Conservation (phyloP, 2,113 vertebrate species). For the Mobula birostris region DNA sequence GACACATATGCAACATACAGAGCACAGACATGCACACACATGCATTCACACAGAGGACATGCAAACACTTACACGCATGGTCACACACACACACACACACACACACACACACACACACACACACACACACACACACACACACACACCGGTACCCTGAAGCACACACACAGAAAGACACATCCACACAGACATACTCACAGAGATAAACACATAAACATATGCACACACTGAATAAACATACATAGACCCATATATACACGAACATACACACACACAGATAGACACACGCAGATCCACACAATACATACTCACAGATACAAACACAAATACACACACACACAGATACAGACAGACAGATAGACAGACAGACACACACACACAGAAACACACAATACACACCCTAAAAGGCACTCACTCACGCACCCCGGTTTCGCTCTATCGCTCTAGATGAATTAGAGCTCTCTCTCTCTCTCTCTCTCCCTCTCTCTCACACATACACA, state of each 20-base stretch:
- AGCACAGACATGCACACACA: neutral
- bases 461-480: neutral
- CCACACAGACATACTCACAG: no score
- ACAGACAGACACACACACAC: neutral
- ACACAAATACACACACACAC: neutral
- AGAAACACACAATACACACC: neutral
- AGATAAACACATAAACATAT: no score
- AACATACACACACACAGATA: no score
- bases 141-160: no score
- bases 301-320: no score
- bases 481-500: neutral
- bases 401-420: neutral
- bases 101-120: neutral
- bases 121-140: no score
- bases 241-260: no score
- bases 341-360: neutral
- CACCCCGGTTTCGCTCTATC: neutral
- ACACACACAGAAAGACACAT: no score
- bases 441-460: neutral
- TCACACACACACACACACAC: neutral
- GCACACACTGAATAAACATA: no score
- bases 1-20: neutral
- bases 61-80: neutral
- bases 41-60: neutral
- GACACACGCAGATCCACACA: no score